Conservation (phyloP, 2,113 vertebrate species). For the Malaclemys terrapin region DNA sequence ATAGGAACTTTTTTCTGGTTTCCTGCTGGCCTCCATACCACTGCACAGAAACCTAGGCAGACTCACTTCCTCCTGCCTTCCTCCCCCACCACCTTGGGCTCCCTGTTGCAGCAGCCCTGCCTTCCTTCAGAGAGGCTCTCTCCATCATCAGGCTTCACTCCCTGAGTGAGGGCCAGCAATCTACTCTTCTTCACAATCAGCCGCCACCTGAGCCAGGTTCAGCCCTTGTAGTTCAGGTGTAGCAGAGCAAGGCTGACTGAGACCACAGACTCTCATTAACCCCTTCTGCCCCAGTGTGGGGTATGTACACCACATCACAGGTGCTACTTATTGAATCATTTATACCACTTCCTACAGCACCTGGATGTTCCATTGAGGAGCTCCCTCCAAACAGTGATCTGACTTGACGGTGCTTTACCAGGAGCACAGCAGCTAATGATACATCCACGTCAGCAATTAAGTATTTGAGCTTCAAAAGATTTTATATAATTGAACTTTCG, state of each 20-base stretch:
- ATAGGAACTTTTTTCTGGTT: neutral
- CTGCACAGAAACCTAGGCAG: neutral
- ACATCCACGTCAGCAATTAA: neutral
- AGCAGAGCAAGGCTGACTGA: neutral
- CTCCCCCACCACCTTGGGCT: neutral
- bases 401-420: neutral
- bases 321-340: neutral
- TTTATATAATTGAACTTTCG: constrained; percentile 36
- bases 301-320: neutral
- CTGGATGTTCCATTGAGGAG: neutral
- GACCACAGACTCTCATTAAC: neutral
- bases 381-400: neutral
- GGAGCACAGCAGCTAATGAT: neutral
- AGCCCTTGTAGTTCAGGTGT: neutral
- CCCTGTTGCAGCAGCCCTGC: neutral
- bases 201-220: neutral
- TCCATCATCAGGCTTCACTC: neutral
- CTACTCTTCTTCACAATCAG: neutral
- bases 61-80: neutral
- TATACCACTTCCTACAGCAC: neutral
- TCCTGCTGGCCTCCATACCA: neutral
- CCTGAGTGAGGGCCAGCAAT: neutral
- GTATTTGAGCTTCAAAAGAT: neutral
- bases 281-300: neutral
- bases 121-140: neutral